Percentiles rank a stretch among this genome's conserved stretches.
Conservation (phyloP, 2,888 invertebrate genomes). For the Athrips mouffetella region DNA sequence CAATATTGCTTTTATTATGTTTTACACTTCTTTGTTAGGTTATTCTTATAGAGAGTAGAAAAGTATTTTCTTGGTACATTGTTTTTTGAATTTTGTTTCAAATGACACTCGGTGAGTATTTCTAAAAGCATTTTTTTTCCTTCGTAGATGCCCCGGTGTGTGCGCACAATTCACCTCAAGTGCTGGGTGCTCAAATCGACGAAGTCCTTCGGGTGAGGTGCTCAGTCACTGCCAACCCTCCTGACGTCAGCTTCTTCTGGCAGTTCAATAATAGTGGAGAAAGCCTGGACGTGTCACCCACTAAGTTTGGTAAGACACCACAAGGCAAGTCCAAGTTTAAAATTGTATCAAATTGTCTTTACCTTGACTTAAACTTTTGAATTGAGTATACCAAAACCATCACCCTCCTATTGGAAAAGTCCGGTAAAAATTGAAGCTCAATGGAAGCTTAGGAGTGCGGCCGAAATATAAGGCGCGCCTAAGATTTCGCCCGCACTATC, state of each 20-base stretch:
- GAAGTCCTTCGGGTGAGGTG: slow-evolving; percentile 90
- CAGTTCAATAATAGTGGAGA: slow-evolving; percentile 94
- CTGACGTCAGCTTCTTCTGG: slow-evolving; percentile 91
- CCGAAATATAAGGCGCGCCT: too few species aligned
- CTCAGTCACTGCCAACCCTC: slow-evolving; percentile 92
- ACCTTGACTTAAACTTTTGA: too few species aligned
- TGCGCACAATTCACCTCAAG: slow-evolving; percentile 82
- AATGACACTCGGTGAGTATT: neutral
- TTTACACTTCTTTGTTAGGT: too few species aligned
- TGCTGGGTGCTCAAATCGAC: slow-evolving; percentile 91
- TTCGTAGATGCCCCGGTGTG: slow-evolving; percentile 91
- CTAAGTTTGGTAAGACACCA: slow-evolving; percentile 60
- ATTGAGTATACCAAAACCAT: too few species aligned
- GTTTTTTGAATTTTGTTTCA: too few species aligned
- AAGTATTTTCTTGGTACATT: too few species aligned
- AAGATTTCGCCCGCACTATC: too few species aligned
- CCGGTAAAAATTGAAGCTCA: too few species aligned
- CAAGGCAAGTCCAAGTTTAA: neutral
- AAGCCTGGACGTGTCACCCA: slow-evolving; percentile 87
- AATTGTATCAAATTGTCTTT: neutral
- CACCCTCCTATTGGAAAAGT: too few species aligned
- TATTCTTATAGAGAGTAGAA: too few species aligned
- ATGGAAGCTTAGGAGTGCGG: too few species aligned
- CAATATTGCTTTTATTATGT: too few species aligned
- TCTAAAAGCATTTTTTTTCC: neutral